phyloP scores from a whole-genome alignment of 2,797 vertebrate genomes.

The Sebastes taczanowskii region DNA sequence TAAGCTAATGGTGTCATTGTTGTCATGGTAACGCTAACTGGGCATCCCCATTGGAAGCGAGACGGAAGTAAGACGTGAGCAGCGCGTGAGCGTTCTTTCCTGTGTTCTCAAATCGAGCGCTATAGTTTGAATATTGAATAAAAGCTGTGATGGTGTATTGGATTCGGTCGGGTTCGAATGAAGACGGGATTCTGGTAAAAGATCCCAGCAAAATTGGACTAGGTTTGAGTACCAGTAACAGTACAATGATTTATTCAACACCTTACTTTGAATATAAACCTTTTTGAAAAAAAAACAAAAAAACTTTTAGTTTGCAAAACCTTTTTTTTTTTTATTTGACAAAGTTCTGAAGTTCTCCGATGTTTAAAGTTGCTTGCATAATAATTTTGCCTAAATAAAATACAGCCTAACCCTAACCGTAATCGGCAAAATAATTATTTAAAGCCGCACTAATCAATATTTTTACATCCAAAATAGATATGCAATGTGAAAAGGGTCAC shows the following conservation, averaged over 20 bases:
- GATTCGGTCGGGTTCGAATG: not conserved
- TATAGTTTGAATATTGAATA: not conserved
- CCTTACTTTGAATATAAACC: not conserved
- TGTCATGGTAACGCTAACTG: not conserved
- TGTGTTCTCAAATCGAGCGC: too few relatives aligned
- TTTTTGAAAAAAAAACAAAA: too few relatives aligned
- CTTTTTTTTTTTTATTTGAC: not conserved
- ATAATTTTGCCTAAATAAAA: not conserved
- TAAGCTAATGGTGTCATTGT: not conserved
- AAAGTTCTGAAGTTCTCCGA: not conserved
- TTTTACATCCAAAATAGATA: not conserved
- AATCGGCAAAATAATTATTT: not conserved
- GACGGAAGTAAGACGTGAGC: too few relatives aligned
- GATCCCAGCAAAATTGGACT: not conserved
- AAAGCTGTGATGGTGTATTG: too few relatives aligned
- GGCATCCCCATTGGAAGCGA: too few relatives aligned
- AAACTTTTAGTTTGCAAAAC: too few relatives aligned
- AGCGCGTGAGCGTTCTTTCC: too few relatives aligned
- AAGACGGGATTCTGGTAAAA: not conserved
- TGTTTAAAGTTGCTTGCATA: not conserved
- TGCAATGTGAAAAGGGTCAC: not conserved
- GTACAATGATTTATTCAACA: not conserved
- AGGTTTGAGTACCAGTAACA: not conserved
- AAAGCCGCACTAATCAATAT: not conserved
- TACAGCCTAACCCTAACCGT: not conserved